Percentiles rank a stretch among this genome's conserved stretches.
These are phyloP conservation scores for Nomada goodeniana DNA, from an alignment of 2,888 invertebrate species.

Conservation along the genomic window DNA sequence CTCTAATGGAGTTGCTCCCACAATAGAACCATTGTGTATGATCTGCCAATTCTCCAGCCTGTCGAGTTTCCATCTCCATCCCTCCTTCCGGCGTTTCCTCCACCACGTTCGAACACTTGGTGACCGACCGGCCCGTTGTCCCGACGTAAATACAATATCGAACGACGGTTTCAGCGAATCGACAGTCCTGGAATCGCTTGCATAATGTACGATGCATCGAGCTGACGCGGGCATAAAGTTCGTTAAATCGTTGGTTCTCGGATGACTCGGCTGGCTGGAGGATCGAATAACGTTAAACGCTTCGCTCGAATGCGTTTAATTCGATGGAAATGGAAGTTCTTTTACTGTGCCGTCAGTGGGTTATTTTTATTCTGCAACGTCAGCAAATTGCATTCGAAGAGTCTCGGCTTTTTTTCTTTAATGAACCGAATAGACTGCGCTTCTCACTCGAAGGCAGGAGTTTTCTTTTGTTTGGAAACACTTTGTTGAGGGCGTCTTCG, in stretches of 20 bases:
- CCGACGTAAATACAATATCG: slow-evolving; percentile 67
- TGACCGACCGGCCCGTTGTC: slow-evolving; percentile 31
- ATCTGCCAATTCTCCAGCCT: slow-evolving; percentile 51
- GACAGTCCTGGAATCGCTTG: slow-evolving; percentile 10
- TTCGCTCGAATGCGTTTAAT: slow-evolving; percentile 11
- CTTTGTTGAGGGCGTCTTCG: background rate
- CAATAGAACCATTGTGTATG: slow-evolving; percentile 66
- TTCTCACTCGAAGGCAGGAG: background rate
- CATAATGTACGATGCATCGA: slow-evolving; percentile 19
- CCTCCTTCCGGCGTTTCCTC: slow-evolving; percentile 3
- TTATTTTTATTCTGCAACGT: slow-evolving; percentile 10
- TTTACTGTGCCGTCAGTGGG: background rate
- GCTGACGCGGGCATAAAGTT: slow-evolving; percentile 9
- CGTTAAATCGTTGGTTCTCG: background rate
- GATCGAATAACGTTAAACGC: background rate
- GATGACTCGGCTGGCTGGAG: background rate
- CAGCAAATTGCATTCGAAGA: slow-evolving; percentile 20
- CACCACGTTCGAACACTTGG: slow-evolving; percentile 41
- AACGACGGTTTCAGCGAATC: slow-evolving; percentile 51
- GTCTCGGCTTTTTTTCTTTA: slow-evolving; percentile 9
- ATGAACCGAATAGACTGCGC: slow-evolving; percentile 1
- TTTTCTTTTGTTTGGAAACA: slow-evolving; percentile 1
- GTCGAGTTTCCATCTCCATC: slow-evolving; percentile 32
- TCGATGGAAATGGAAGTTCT: slow-evolving; percentile 8
- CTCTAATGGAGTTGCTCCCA: slow-evolving; percentile 68